phyloP scores from a whole-genome alignment of 2,113 vertebrate species.

The Podarcis cretensis region DNA sequence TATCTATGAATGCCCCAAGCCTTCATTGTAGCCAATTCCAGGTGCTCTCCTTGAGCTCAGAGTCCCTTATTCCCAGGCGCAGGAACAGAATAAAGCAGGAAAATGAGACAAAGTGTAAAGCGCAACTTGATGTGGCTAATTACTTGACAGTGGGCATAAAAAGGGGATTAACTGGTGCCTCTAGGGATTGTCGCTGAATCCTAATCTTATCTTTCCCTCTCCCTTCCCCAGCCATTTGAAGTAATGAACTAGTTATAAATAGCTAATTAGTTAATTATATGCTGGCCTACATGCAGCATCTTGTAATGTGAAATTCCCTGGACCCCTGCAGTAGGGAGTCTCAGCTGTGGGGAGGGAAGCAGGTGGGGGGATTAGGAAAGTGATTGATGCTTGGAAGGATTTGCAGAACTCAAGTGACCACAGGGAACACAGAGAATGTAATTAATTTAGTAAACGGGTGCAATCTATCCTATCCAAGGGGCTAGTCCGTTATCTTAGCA shows the following conservation, averaged over 20 bases:
- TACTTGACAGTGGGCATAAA: conserved; percentile 56
- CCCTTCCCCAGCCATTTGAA: conserved; percentile 47
- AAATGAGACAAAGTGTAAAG: neutral
- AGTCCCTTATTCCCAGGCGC: rapidly evolving
- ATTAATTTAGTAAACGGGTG: conserved; percentile 47
- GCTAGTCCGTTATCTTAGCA: neutral
- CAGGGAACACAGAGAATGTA: conserved; percentile 48
- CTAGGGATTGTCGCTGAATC: conserved; percentile 57
- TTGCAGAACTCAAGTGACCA: conserved; percentile 22
- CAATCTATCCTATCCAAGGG: neutral
- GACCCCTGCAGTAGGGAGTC: conserved; percentile 4
- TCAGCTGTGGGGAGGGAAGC: neutral
- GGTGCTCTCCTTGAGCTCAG: neutral
- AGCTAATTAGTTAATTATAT: conserved; percentile 79
- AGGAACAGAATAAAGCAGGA: neutral
- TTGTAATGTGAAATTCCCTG: conserved; percentile 58
- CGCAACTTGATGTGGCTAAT: conserved; percentile 33
- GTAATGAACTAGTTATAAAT: conserved; percentile 67
- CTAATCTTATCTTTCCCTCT: conserved; percentile 58
- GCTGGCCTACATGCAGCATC: conserved; percentile 56
- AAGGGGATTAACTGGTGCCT: conserved; percentile 64
- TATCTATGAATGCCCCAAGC: neutral
- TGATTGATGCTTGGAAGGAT: conserved; percentile 26
- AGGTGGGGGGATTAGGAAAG: neutral
- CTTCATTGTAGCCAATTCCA: neutral